Evolutionary conservation across 2,888 invertebrate genomes (phyloP), one percentile per base, ranked within the genome.

Genomic region (Dryomyza anilis): DNA sequence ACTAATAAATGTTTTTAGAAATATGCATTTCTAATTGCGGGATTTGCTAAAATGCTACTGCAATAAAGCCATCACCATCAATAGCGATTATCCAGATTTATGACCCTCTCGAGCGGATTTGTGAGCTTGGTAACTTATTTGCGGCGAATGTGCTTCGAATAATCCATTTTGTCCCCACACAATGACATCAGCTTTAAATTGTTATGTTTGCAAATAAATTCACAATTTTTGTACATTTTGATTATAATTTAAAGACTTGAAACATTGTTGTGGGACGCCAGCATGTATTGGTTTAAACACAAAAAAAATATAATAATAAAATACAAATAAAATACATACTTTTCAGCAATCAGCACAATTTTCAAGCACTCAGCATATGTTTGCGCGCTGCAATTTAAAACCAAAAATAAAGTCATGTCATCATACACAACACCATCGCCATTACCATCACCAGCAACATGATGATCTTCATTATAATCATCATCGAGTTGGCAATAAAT

Each of bases 401-500:
- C 23, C 50, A 25, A 23, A 25, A 25, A n/a, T 19, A 50, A 50
- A 50, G 50, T 14, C 7, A n/a, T 27, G 1, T 50, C n/a, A 14
- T 48, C 25, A 2, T 48, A 21, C 4, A 25, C 50, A 25, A 8
- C 25, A 25, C n/a, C 50, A 50, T 10, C 25, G 14, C 23, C 48
- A 23, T 2, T 25, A 21, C 14, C 10, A 14, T 23, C 46, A 21
- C 6, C 21, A 46, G 6, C 46, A 46, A 16, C 46, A 21, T 25
- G 12, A 43, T 25, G 4, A 21, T 25, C 50, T 21, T 25, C 50
- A 43, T 7, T n/a, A 2, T 16, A 19, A 43, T 43, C 43, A 43
- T 43, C 50, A 52, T 52, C 16, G 29, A 52, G 50, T 52, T 52
- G 50, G 50, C 50, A 52, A 14, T 52, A 52, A 52, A 52, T 52